A percentile compares a stretch with the other conserved stretches of the same genome.
Conservation (phyloP, 2,797 vertebrate genomes). For the Perodicticus potto region DNA sequence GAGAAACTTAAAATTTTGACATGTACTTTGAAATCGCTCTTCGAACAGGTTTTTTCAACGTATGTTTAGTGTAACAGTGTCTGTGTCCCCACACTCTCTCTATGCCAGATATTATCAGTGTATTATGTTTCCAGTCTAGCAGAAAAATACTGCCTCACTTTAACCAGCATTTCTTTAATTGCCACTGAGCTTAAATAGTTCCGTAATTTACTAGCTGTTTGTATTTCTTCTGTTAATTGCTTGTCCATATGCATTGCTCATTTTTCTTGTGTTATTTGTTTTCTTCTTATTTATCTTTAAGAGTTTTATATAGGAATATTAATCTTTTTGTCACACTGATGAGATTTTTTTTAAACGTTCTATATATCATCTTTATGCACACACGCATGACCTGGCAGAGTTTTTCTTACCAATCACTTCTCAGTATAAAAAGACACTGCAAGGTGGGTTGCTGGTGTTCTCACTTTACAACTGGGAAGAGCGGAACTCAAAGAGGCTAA, state of each 20-base stretch:
- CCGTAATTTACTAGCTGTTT: background rate
- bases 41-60: background rate
- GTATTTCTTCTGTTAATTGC: background rate
- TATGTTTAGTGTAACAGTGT: fast-evolving
- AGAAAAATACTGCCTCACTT: background rate
- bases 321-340: background rate
- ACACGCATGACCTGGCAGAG: no score
- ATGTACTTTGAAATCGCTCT: background rate
- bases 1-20: background rate
- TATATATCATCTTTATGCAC: background rate
- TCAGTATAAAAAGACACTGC: background rate
- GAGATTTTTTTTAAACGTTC: background rate
- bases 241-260: background rate
- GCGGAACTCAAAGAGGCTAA: background rate
- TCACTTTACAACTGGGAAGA: no score
- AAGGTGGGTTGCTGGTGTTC: background rate
- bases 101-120: fast-evolving
- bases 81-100: background rate
- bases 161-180: background rate
- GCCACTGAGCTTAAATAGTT: background rate
- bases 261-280: background rate
- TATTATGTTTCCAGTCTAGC: background rate
- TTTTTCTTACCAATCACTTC: background rate
- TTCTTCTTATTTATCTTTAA: slow-evolving; percentile 9
- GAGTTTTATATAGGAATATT: background rate